These are phyloP conservation scores for Taphrorychus bicolor DNA, from an alignment of 2,888 invertebrate genomes.

Conservation along the genomic window DNA sequence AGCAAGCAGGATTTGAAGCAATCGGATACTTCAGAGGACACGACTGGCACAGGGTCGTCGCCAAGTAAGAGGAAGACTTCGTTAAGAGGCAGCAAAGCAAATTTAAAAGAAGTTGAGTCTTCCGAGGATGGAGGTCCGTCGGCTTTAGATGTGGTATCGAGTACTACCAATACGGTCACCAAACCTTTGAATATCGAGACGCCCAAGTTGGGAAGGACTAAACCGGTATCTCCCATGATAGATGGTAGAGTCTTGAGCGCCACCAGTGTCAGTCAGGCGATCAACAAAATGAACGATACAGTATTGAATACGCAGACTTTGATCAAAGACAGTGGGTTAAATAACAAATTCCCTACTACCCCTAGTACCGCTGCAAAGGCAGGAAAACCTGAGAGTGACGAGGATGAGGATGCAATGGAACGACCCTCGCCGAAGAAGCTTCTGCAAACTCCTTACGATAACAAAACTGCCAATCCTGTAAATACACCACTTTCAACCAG, in stretches of 20 bases:
- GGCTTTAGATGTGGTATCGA: constrained; percentile 53
- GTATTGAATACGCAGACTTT: constrained; percentile 57
- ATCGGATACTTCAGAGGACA: neutral
- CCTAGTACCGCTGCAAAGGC: constrained; percentile 42
- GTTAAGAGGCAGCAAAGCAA: neutral
- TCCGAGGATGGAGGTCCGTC: constrained; percentile 14
- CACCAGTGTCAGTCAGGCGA: constrained; percentile 58
- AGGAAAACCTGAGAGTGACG: neutral
- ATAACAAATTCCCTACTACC: constrained; percentile 38
- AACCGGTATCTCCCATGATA: constrained; percentile 51
- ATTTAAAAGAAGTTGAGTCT: neutral
- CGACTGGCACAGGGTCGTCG: neutral
- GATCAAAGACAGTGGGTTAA: constrained; percentile 54
- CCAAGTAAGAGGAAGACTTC: neutral
- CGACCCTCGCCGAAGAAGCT: constrained; percentile 28
- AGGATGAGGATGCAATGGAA: neutral
- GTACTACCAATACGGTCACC: constrained; percentile 57
- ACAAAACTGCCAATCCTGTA: constrained; percentile 27
- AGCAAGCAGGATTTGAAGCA: neutral
- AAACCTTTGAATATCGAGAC: constrained; percentile 58
- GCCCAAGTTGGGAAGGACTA: constrained; percentile 43
- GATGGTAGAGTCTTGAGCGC: constrained; percentile 56
- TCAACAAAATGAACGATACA: constrained; percentile 59
- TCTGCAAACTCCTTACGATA: too few relatives aligned
- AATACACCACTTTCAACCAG: neutral